Conservation (phyloP, 1,140 invertebrate genomes). For the Lepidotrigona ventralis region DNA sequence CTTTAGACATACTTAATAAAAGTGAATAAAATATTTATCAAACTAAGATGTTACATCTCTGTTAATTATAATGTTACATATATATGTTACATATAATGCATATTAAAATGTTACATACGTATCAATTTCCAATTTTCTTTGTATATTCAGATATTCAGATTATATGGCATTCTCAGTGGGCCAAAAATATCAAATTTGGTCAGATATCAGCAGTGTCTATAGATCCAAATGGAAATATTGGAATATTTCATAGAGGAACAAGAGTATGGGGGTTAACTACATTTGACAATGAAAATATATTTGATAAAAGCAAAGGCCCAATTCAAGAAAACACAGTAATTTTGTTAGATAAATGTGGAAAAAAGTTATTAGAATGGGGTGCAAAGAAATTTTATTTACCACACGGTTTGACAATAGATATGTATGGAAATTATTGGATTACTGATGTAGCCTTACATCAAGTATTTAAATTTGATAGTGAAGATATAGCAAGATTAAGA, state of each 20-base stretch:
- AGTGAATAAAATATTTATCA: conserved; percentile 45
- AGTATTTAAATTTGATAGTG: conserved; percentile 88
- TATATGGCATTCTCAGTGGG: conserved; percentile 80
- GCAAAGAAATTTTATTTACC: conserved; percentile 94
- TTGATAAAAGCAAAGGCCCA: conserved; percentile 82
- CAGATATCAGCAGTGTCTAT: conserved; percentile 91
- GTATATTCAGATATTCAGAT: conserved; percentile 74
- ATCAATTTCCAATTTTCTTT: conserved; percentile 14
- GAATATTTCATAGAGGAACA: conserved; percentile 91
- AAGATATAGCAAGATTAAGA: conserved; percentile 63
- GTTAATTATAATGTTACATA: not conserved
- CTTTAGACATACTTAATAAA: conserved; percentile 52
- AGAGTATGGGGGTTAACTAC: conserved; percentile 86
- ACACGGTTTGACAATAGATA: conserved; percentile 94
- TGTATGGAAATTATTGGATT: conserved; percentile 90
- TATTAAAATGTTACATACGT: not conserved
- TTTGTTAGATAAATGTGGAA: conserved; percentile 85
- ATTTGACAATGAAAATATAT: conserved; percentile 84
- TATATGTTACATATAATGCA: too few relatives aligned
- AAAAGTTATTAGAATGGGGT: conserved; percentile 89
- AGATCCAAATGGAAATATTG: conserved; percentile 86
- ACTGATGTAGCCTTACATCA: conserved; percentile 97
- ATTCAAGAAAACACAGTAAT: conserved; percentile 88
- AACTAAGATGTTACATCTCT: not conserved
- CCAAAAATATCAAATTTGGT: conserved; percentile 82